Percentiles rank a stretch among this genome's conserved stretches.
These are phyloP conservation scores for Crypturellus tataupa DNA, from an alignment of 2,797 vertebrate genomes.

Conservation along the genomic window DNA sequence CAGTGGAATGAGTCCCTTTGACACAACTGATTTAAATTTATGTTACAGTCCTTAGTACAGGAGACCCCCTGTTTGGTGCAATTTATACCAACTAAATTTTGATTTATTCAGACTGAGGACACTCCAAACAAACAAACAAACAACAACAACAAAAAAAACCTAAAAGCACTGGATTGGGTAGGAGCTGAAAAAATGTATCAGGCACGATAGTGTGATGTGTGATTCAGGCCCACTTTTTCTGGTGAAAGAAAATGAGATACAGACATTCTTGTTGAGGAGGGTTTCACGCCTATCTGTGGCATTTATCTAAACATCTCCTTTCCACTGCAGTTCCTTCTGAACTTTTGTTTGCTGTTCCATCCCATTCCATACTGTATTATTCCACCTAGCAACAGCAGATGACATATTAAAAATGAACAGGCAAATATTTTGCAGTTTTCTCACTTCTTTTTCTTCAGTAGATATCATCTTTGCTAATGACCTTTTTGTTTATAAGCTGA, in stretches of 20 bases:
- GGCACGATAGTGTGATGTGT: not conserved
- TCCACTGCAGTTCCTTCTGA: not conserved
- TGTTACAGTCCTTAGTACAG: not conserved
- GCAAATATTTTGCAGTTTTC: not conserved
- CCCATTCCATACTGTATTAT: not conserved
- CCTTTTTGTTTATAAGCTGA: not conserved
- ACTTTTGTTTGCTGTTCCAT: not conserved
- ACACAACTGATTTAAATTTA: not conserved
- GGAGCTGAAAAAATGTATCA: not conserved
- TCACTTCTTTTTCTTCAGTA: not conserved
- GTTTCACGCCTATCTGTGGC: not conserved
- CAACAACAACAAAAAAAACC: too few relatives aligned
- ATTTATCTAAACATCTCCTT: not conserved
- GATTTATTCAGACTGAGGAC: not conserved
- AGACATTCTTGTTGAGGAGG: fast-evolving
- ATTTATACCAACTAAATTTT: not conserved
- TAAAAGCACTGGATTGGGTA: too few relatives aligned
- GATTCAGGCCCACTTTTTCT: not conserved
- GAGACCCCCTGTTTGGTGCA: fast-evolving
- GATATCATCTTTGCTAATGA: not conserved
- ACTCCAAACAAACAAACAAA: not conserved
- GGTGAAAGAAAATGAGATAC: not conserved
- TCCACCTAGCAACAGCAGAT: not conserved
- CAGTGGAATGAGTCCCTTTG: not conserved
- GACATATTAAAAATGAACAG: not conserved